A percentile compares a stretch with the other conserved stretches of the same genome.
These are phyloP conservation scores for Lacerta bilineata DNA, from an alignment of 2,797 vertebrate species.

Conservation along the genomic window DNA sequence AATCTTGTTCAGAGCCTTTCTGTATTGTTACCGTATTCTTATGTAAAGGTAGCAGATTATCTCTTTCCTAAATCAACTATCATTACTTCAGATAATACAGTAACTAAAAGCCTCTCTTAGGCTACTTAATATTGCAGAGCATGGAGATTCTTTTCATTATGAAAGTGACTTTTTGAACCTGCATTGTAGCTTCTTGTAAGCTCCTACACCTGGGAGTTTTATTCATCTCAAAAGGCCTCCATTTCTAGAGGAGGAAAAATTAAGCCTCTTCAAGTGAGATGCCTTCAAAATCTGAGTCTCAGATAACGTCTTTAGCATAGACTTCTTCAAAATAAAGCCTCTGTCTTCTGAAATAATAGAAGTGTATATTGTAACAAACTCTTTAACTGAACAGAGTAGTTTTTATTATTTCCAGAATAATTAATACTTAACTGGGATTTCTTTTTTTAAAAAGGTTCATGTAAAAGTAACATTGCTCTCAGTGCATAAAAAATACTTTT, in stretches of 20 bases:
- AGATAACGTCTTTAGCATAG: slow-evolving; percentile 37
- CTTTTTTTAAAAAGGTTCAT: slow-evolving; percentile 38
- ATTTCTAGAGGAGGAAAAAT: slow-evolving; percentile 56
- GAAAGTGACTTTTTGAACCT: slow-evolving; percentile 68
- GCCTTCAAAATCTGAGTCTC: slow-evolving; percentile 44
- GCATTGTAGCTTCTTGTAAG: slow-evolving; percentile 57
- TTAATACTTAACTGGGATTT: slow-evolving; percentile 46
- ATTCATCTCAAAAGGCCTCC: slow-evolving; percentile 58
- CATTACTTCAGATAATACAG: slow-evolving; percentile 67
- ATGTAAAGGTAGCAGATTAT: slow-evolving; percentile 66
- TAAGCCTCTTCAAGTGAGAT: slow-evolving; percentile 30
- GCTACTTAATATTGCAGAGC: slow-evolving; percentile 70
- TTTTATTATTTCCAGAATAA: slow-evolving; percentile 32
- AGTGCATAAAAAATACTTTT: slow-evolving; percentile 42
- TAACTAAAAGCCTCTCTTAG: slow-evolving; percentile 75
- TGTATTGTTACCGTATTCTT: slow-evolving; percentile 65
- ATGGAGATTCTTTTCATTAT: slow-evolving; percentile 70
- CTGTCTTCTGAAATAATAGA: slow-evolving; percentile 40
- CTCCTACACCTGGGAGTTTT: slow-evolving; percentile 67
- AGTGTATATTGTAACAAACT: slow-evolving; percentile 35
- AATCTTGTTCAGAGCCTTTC: slow-evolving; percentile 62
- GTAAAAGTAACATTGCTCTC: slow-evolving; percentile 25
- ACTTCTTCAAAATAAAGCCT: slow-evolving; percentile 50
- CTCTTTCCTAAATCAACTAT: slow-evolving; percentile 64
- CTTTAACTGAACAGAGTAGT: slow-evolving; percentile 38